Evolutionary conservation across 2,888 invertebrate species (phyloP).

Genomic region (Hirtodrosophila histrioides): DNA sequence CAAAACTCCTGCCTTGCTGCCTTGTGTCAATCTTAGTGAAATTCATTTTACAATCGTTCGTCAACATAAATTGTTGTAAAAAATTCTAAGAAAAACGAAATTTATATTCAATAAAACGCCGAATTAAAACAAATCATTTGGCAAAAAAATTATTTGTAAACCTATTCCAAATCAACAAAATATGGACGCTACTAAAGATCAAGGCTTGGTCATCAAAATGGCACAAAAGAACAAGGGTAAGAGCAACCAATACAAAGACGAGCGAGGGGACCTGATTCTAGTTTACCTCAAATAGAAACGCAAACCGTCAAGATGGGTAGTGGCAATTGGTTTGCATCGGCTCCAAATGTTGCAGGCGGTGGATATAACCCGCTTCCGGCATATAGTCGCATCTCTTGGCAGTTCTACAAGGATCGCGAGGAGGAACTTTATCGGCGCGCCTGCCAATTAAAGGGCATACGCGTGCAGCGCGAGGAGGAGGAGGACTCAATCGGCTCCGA

Average conservation of each 20-base stretch:
- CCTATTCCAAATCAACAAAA: slow-evolving; percentile 30
- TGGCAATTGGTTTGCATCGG: slow-evolving; percentile 48
- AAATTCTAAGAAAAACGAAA: slow-evolving; percentile 69
- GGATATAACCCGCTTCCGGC: slow-evolving; percentile 34
- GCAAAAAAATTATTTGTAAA: slow-evolving; percentile 66
- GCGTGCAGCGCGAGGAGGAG: slow-evolving; percentile 47
- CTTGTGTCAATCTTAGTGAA: slow-evolving; percentile 2
- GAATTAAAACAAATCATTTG: slow-evolving; percentile 48
- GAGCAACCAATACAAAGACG: background rate
- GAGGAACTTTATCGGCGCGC: slow-evolving; percentile 70
- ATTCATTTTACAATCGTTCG: slow-evolving; percentile 67
- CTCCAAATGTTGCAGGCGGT: slow-evolving; percentile 19
- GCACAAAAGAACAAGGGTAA: slow-evolving; percentile 71
- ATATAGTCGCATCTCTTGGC: slow-evolving; percentile 47
- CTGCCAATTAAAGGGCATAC: slow-evolving; percentile 68
- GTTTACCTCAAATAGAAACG: slow-evolving; percentile 49
- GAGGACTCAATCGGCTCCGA: slow-evolving; percentile 59
- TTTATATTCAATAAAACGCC: slow-evolving; percentile 41
- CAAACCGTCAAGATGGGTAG: slow-evolving; percentile 57
- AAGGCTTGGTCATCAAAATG: slow-evolving; percentile 68
- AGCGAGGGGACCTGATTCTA: background rate
- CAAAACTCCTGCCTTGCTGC: slow-evolving; percentile 14
- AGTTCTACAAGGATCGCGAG: slow-evolving; percentile 71
- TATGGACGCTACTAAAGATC: slow-evolving; percentile 55
- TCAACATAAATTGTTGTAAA: slow-evolving; percentile 73